Percentiles rank a stretch among this genome's conserved stretches.
phyloP scores from a whole-genome alignment of 2,888 invertebrate genomes.

The Temnothorax rugatulus region DNA sequence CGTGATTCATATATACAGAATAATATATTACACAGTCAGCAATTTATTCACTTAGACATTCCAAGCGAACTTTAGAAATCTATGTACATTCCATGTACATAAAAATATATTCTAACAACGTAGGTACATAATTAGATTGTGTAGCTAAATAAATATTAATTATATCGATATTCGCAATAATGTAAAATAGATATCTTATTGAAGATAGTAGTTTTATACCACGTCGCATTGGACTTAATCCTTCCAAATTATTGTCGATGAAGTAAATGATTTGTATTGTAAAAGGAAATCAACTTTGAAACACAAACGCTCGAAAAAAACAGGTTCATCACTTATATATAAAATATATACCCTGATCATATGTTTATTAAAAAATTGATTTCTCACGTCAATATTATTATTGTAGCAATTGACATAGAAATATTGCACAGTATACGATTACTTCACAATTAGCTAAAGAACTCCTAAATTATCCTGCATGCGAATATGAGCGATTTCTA shows the following conservation, averaged over 20 bases:
- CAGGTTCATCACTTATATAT: constrained; percentile 31
- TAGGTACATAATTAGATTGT: constrained; percentile 17
- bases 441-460: constrained; percentile 46
- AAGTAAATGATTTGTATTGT: constrained; percentile 34
- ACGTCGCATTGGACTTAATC: constrained; percentile 60
- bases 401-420: constrained; percentile 52
- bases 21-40: constrained; percentile 11
- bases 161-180: constrained; percentile 41
- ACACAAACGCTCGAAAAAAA: constrained; percentile 27
- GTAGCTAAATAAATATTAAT: constrained; percentile 35
- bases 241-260: constrained; percentile 52
- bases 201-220: constrained; percentile 41
- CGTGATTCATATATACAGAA: constrained; percentile 12
- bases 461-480: constrained; percentile 62
- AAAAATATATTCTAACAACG: constrained; percentile 15
- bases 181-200: constrained; percentile 44
- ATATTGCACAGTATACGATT: constrained; percentile 56
- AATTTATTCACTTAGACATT: constrained; percentile 26
- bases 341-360: constrained; percentile 16
- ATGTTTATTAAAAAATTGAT: constrained; percentile 57
- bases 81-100: constrained; percentile 38
- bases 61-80: constrained; percentile 7
- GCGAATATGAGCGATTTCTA: constrained; percentile 63
- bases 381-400: constrained; percentile 57
- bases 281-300: constrained; percentile 56